Percentiles rank a stretch among this genome's conserved stretches.
phyloP scores from a whole-genome alignment of 2,113 vertebrate species.

The Hemibagrus wyckioides region DNA sequence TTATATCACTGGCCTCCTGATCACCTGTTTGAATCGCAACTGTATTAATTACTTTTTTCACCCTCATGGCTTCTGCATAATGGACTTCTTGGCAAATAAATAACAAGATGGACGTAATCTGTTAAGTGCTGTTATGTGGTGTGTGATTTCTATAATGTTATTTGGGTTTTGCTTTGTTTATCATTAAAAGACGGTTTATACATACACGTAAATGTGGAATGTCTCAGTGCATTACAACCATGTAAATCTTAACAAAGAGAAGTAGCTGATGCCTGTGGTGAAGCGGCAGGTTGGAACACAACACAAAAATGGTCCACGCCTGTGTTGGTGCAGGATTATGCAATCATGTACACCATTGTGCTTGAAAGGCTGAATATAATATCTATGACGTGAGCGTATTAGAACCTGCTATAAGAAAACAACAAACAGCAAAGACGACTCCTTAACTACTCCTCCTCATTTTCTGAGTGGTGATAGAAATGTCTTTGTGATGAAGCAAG shows the following conservation, averaged over 20 bases:
- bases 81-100: neutral
- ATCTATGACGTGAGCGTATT: neutral
- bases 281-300: conserved; percentile 27
- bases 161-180: neutral
- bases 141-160: neutral
- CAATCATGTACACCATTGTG: neutral
- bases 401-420: neutral
- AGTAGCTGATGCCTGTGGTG: neutral
- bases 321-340: neutral
- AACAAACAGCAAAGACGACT: neutral
- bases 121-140: neutral
- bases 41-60: neutral
- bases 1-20: too few species aligned
- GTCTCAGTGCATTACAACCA: neutral
- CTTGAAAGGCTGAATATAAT: neutral
- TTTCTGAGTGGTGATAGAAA: neutral
- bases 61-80: neutral
- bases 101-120: neutral
- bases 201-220: neutral
- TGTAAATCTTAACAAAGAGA: too few species aligned
- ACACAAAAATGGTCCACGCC: neutral
- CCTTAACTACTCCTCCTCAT: neutral
- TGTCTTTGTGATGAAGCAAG: neutral
- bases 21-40: neutral
- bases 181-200: neutral